These are phyloP conservation scores for Callaeas wilsoni DNA, from an alignment of 2,113 vertebrate genomes.

Conservation along the genomic window DNA sequence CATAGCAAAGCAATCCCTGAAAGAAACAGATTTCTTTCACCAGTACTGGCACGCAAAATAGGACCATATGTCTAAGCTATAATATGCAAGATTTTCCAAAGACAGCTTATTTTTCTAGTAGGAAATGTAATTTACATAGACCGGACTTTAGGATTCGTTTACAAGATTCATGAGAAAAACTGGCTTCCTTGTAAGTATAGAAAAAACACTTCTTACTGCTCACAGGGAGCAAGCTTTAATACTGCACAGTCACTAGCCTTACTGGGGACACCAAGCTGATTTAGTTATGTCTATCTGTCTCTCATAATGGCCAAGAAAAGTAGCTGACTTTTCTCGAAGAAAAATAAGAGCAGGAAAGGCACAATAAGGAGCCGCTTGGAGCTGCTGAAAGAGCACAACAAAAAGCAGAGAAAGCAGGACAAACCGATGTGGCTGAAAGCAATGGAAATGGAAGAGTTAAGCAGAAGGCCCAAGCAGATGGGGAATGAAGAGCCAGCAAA, in stretches of 20 bases:
- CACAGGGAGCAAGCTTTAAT: not conserved
- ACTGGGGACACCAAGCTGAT: not conserved
- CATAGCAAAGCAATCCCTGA: not conserved
- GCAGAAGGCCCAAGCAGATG: not conserved
- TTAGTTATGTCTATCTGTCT: not conserved
- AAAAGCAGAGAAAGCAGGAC: not conserved
- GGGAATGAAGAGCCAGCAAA: not conserved
- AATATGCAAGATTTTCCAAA: conserved; percentile 34
- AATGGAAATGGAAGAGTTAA: not conserved
- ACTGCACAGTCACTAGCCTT: not conserved
- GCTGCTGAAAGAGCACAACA: not conserved
- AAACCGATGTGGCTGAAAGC: not conserved
- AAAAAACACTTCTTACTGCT: not conserved
- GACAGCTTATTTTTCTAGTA: conserved; percentile 16
- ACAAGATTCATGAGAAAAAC: conserved; percentile 19
- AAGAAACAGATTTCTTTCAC: not conserved
- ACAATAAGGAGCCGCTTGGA: not conserved
- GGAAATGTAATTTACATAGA: conserved; percentile 26
- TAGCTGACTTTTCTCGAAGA: not conserved
- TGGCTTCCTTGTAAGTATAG: not conserved
- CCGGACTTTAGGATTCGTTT: not conserved
- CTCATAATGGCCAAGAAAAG: not conserved
- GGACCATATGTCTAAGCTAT: conserved; percentile 38
- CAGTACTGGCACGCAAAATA: conserved; percentile 3
- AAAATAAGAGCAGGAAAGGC: not conserved